Evolutionary conservation across 2,888 invertebrate species (phyloP).

Genomic region (Lucinisca nassula): DNA sequence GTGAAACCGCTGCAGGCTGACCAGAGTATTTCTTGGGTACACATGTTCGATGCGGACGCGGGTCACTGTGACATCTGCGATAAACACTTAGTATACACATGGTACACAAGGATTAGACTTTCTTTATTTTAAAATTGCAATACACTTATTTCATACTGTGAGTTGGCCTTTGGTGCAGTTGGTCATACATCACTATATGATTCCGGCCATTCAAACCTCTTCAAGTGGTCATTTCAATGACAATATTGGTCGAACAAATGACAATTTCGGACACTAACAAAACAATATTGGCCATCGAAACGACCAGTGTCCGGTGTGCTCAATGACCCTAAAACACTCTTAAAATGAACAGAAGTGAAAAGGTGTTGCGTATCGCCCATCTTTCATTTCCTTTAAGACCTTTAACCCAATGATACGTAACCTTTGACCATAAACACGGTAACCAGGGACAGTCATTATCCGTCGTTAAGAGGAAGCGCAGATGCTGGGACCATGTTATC

Average conservation of each 20-base stretch:
- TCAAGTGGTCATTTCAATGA: neutral
- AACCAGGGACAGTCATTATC: neutral
- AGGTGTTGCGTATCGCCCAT: neutral
- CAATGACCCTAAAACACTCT: neutral
- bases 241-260: neutral
- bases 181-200: neutral
- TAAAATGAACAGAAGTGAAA: neutral
- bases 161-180: neutral
- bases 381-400: neutral
- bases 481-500: neutral
- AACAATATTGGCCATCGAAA: neutral
- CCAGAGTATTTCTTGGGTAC: too few species aligned
- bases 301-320: neutral
- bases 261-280: neutral
- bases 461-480: neutral
- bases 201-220: neutral
- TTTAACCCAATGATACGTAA: neutral
- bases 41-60: too few species aligned
- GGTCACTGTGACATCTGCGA: too few species aligned
- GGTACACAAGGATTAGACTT: too few species aligned
- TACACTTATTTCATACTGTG: too few species aligned
- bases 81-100: too few species aligned
- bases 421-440: neutral
- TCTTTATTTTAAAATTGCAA: too few species aligned
- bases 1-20: too few species aligned